These are phyloP conservation scores for Zaprionus lineosus DNA, from an alignment of 2,888 invertebrate genomes.

Conservation along the genomic window DNA sequence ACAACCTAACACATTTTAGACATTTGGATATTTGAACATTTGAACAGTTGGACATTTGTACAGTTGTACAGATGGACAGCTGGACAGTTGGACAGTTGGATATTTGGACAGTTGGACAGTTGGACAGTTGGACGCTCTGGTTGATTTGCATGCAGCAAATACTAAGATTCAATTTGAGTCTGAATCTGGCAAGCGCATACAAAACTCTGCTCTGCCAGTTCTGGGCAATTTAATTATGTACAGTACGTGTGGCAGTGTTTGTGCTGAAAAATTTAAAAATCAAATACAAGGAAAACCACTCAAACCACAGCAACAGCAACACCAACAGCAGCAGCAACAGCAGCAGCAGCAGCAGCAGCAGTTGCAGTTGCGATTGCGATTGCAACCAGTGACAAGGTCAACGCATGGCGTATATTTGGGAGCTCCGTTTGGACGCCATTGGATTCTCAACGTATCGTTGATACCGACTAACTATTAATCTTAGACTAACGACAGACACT, in stretches of 20 bases:
- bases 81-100: neutral
- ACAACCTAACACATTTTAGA: constrained; percentile 3
- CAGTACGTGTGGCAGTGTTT: constrained; percentile 25
- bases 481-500: too few relatives aligned
- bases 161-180: constrained; percentile 31
- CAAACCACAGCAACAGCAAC: constrained; percentile 45
- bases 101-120: neutral
- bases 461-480: too few relatives aligned
- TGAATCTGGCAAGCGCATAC: constrained; percentile 30
- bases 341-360: constrained; percentile 26
- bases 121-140: constrained; percentile 5
- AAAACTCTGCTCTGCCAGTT: constrained; percentile 15
- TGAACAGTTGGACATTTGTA: neutral
- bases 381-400: constrained; percentile 64
- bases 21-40: neutral
- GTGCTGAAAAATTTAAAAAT: constrained; percentile 71
- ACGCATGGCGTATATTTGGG: constrained; percentile 70
- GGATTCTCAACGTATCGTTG: constrained; percentile 61
- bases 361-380: constrained; percentile 30
- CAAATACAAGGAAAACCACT: constrained; percentile 82
- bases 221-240: constrained; percentile 58
- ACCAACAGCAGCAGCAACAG: constrained; percentile 14
- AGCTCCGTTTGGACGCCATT: constrained; percentile 63
- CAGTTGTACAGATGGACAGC: neutral
- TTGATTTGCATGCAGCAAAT: constrained; percentile 29